Percentiles rank a stretch among this genome's conserved stretches.
Evolutionary conservation across 2,113 vertebrate species (phyloP).

Genomic region (Chunga burmeisteri): DNA sequence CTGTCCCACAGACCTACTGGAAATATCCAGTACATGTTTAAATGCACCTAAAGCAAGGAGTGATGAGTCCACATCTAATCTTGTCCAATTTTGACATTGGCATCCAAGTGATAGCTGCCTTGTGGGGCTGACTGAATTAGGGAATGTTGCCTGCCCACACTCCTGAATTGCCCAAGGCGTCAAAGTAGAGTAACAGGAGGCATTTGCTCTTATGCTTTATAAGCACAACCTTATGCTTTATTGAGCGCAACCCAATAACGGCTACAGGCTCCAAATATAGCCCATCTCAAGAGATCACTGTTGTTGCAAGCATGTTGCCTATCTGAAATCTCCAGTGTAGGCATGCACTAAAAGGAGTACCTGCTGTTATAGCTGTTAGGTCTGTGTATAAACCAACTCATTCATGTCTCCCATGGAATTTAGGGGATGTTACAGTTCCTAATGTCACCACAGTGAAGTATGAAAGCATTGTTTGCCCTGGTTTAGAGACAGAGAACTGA

Average conservation of each 20-base stretch:
- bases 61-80: neutral
- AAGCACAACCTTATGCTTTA: neutral
- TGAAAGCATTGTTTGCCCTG: neutral
- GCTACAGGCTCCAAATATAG: neutral
- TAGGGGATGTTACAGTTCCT: neutral
- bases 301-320: rapidly evolving
- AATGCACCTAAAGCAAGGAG: neutral
- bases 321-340: neutral
- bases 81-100: neutral
- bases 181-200: neutral
- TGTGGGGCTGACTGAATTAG: neutral
- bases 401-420: neutral
- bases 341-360: neutral
- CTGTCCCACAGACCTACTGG: neutral
- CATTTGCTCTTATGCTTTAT: neutral
- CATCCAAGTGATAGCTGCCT: neutral
- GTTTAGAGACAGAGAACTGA: neutral
- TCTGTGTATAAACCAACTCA: neutral
- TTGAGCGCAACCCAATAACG: neutral
- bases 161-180: neutral
- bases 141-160: neutral
- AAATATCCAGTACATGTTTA: neutral
- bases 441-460: neutral
- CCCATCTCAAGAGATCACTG: neutral
- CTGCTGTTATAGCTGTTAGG: neutral